These are phyloP conservation scores for Sinodicranocentrus sp. DNA, from an alignment of 2,888 invertebrate species.

Conservation along the genomic window DNA sequence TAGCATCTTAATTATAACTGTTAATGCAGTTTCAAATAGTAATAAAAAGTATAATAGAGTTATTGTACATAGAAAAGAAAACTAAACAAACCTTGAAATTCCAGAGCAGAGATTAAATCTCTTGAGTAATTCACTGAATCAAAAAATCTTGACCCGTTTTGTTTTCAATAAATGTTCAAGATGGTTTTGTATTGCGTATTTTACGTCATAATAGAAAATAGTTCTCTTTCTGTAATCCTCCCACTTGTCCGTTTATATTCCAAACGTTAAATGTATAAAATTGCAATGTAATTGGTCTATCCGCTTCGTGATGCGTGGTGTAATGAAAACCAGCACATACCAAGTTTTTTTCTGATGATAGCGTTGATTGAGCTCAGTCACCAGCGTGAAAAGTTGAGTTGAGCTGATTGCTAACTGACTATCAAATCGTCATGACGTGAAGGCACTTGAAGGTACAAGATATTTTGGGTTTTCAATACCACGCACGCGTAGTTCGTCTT, in stretches of 20 bases:
- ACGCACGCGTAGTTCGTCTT: too few species aligned
- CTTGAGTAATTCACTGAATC: not conserved
- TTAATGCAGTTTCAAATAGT: conserved; percentile 11
- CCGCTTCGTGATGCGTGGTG: too few species aligned
- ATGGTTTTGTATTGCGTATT: too few species aligned
- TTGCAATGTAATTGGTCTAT: too few species aligned
- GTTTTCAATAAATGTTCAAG: not conserved
- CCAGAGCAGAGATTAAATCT: conserved; percentile 6
- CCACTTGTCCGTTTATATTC: conserved; percentile 41
- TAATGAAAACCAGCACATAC: too few species aligned
- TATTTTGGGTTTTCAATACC: too few species aligned
- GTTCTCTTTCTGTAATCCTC: conserved; percentile 18
- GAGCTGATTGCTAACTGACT: conserved; percentile 21
- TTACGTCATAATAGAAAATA: conserved; percentile 5
- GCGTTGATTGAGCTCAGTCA: conserved; percentile 11
- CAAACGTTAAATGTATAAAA: not conserved
- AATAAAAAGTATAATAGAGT: conserved; percentile 4
- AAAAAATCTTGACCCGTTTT: not conserved
- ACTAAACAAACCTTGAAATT: conserved; percentile 55
- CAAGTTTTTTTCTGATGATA: not conserved
- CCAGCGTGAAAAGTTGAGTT: not conserved
- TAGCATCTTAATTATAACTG: conserved; percentile 1
- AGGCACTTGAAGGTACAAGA: conserved; percentile 12
- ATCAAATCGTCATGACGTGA: conserved; percentile 11
- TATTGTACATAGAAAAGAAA: not conserved